These are phyloP conservation scores for Pelusios castaneus DNA, from an alignment of 2,113 vertebrate genomes.

Conservation along the genomic window DNA sequence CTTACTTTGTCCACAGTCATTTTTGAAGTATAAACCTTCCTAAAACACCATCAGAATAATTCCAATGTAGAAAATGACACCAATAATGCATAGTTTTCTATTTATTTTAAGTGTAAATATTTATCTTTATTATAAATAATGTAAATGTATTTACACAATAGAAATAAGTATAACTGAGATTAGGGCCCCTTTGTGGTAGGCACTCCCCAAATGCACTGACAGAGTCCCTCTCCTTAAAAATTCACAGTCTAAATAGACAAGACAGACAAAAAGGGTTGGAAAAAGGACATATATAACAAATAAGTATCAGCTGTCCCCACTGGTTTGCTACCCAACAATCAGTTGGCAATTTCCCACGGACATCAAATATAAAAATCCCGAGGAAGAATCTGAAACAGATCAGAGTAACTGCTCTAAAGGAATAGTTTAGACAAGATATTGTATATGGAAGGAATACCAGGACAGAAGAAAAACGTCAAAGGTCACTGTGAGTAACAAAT, in stretches of 20 bases:
- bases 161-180: neutral
- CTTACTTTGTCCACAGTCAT: neutral
- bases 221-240: neutral
- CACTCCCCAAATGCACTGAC: neutral
- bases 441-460: neutral
- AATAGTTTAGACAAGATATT: neutral
- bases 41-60: conserved; percentile 19
- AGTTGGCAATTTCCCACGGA: neutral
- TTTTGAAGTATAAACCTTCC: conserved; percentile 7
- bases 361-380: neutral
- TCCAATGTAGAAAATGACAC: neutral
- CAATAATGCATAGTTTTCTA: conserved; percentile 8
- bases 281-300: neutral
- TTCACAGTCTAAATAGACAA: neutral
- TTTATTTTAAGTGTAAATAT: conserved; percentile 23
- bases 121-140: neutral
- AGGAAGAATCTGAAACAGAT: neutral
- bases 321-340: neutral
- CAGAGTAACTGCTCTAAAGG: neutral
- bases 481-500: neutral
- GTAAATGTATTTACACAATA: neutral
- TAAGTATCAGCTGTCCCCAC: neutral
- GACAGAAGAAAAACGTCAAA: fast-evolving
- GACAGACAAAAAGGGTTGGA: neutral
- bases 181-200: neutral